Base-by-base conservation (phyloP, 2,888 invertebrate genomes). In the Miltochrista miniata region DNA sequence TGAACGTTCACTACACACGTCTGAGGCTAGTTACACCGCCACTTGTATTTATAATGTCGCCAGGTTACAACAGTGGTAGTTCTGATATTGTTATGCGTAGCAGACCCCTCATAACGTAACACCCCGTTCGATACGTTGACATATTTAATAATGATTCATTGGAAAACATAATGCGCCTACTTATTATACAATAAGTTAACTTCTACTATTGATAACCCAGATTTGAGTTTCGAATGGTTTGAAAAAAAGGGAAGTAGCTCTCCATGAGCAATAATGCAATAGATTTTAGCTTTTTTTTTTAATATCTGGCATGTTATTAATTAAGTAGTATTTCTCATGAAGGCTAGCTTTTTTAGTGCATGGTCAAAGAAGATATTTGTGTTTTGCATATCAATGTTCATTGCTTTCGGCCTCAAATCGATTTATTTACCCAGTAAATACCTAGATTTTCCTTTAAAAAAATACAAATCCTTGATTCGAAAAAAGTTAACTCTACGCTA, bases 31-130 rank as follows among this genome's bases (percentile, higher is more conserved):
- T 57, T 64, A 65, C 65, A 62, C 72, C 40, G 59, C 70, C 74
- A 81, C 88, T 79, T 85, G 87, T 90, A 90, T 90, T 88, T 90
- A 90, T 90, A 90, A 90, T 79, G 87, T 90, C 81, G 85, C 77
- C 79, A 79, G 76, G 77, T 85, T 84, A 79, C 86, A 83, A 81
- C 83, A 83, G 80, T 67, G 71, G 67, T 69, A 61, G 62, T 59
- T 68, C 64, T 70, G 69, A 84, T 83, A 87, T 87, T 83, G 83
- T 87, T 83, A 88, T 90, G 86, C 90, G 74, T 74, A 66, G 72
- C 82, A 75, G 61, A 70, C 77, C 80, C 87, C 85, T 83, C 79
- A 89, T 83, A 90, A 90, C 70, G 63, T 65, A 74, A 83, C 83
- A 83, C 84, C 85, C 81, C 75, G 69, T 64, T 52, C 45, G 55